Evolutionary conservation across 2,797 vertebrate genomes (phyloP).

Genomic region (Peromyscus nudipes): DNA sequence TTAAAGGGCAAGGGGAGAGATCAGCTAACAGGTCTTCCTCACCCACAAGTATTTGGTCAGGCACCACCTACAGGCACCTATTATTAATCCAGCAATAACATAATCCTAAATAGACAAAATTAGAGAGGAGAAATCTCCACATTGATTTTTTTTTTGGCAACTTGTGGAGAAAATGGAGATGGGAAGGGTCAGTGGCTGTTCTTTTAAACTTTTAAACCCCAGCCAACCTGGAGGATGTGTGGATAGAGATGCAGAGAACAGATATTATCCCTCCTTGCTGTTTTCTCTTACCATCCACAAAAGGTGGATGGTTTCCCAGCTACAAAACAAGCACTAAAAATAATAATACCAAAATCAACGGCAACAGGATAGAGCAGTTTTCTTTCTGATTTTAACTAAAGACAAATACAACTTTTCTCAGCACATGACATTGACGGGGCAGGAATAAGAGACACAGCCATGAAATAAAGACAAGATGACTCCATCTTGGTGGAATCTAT

Average conservation of each 20-base stretch:
- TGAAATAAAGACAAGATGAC: not conserved
- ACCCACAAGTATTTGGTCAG: not conserved
- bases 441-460: not conserved
- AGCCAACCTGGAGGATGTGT: not conserved
- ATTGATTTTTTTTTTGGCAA: not conserved
- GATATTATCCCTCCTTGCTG: not conserved
- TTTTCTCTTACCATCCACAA: not conserved
- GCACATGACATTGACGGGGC: not conserved
- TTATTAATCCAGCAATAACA: not conserved
- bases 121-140: not conserved
- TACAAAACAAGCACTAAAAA: not conserved
- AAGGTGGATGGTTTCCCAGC: not conserved
- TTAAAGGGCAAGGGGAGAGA: not conserved
- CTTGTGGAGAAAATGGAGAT: not conserved
- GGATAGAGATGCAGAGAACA: not conserved
- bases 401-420: not conserved
- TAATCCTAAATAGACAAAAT: not conserved
- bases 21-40: not conserved
- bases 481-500: not conserved
- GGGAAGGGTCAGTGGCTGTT: not conserved
- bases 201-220: not conserved
- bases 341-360: not conserved
- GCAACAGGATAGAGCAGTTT: not conserved
- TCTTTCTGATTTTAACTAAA: constrained; percentile 36
- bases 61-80: not conserved